A percentile compares a stretch with the other conserved stretches of the same genome.
Evolutionary conservation across 37 sponge, comb jelly and placozoan genomes (phyloP).

Genomic region (Dysidea cf. avara): DNA sequence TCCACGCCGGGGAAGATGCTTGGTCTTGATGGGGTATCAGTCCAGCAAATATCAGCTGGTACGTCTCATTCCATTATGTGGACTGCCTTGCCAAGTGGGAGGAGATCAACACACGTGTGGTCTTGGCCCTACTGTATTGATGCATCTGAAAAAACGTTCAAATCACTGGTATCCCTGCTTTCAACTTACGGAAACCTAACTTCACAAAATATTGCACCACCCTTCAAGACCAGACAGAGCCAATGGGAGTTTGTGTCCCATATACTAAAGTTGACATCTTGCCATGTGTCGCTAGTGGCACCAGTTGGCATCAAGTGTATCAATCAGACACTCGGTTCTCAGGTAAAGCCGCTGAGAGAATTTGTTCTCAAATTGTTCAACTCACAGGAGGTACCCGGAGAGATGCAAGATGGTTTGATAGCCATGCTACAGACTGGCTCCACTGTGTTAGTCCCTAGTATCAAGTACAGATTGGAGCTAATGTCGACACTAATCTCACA

Average conservation of each 20-base stretch:
- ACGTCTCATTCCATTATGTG: constrained; percentile 90
- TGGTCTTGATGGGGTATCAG: constrained; percentile 59
- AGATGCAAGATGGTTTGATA: constrained; percentile 32
- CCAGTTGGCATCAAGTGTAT: constrained; percentile 47
- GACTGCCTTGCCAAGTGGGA: constrained; percentile 79
- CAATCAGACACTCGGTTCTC: constrained; percentile 51
- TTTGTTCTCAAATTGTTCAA: constrained; percentile 76
- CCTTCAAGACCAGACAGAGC: constrained; percentile 33
- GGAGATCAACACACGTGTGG: constrained; percentile 62
- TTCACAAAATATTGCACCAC: constrained; percentile 13
- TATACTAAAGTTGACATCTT: constrained; percentile 34
- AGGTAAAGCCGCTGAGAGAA: constrained; percentile 59
- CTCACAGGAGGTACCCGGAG: constrained; percentile 38
- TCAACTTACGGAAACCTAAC: constrained; percentile 19
- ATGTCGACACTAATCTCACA: constrained; percentile 67
- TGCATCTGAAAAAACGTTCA: constrained; percentile 50
- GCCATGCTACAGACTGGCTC: constrained; percentile 65
- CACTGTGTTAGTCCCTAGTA: constrained; percentile 76
- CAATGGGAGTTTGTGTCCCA: constrained; percentile 38
- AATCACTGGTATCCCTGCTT: constrained; percentile 28
- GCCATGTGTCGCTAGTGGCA: constrained; percentile 40
- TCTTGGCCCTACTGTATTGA: constrained; percentile 67
- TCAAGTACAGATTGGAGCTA: constrained; percentile 68
- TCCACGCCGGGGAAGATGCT: constrained; percentile 62
- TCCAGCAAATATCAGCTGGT: constrained; percentile 87